phyloP scores from a whole-genome alignment of 1,140 invertebrate species.

The Neodiprion virginianus region DNA sequence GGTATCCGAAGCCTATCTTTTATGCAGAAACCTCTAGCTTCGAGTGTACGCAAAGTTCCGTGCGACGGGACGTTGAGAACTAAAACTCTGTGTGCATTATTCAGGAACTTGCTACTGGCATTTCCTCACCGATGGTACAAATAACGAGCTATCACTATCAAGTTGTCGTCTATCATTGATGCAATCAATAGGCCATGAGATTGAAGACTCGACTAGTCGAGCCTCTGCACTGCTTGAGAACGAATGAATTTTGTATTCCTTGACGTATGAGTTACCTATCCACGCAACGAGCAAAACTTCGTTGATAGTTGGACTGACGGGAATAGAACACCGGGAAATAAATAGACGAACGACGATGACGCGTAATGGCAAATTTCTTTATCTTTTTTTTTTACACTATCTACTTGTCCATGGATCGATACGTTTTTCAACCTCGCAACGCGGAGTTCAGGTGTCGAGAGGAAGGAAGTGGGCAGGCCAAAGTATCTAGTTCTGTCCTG shows the following conservation, averaged over 20 bases:
- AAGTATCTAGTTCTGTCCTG: conserved; percentile 52
- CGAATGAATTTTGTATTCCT: too few relatives aligned
- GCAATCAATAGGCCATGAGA: not conserved
- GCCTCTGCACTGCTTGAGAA: too few relatives aligned
- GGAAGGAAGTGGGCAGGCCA: conserved; percentile 8
- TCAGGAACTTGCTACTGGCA: not conserved
- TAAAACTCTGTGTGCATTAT: not conserved
- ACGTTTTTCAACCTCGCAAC: too few relatives aligned
- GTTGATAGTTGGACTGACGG: too few relatives aligned
- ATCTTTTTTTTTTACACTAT: too few relatives aligned
- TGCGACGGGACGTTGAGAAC: not conserved
- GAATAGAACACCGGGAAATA: not conserved
- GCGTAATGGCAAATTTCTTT: not conserved
- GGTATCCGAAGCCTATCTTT: too few relatives aligned
- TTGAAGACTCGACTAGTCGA: too few relatives aligned
- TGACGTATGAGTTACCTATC: too few relatives aligned
- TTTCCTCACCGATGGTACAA: not conserved
- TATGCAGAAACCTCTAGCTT: too few relatives aligned
- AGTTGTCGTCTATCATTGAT: not conserved
- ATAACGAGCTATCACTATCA: conserved; percentile 1
- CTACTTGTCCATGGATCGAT: too few relatives aligned
- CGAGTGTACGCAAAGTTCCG: too few relatives aligned
- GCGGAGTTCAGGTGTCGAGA: not conserved
- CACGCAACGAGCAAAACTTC: too few relatives aligned
- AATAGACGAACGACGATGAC: not conserved